Base-by-base conservation (phyloP, 2,888 invertebrate genomes). In the Callinectes sapidus region DNA sequence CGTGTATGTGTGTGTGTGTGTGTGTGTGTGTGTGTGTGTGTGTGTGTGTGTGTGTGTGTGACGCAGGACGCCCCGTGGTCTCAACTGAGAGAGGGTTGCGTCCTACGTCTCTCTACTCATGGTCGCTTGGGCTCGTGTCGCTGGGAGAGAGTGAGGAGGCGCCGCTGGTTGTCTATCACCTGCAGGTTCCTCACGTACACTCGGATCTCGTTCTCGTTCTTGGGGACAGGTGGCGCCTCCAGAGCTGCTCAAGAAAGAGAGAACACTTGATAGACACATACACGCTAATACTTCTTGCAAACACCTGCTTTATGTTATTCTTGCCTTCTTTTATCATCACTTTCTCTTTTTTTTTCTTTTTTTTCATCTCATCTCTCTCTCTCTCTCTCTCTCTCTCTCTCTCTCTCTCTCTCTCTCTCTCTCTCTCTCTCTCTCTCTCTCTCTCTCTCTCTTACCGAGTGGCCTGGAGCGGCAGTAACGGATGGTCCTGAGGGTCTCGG, bases 111-210 rank as follows among this genome's bases (percentile, higher is more conserved):
- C 88, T 88, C 89, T 66, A 87, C 93, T 91, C 91, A 93, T 66
- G 93, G 93, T 85, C 93, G 77, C 87, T 94, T 94, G 10, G 93
- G 92, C 95, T 98, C 98, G 95, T 97, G 96, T 96, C 97, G 97
- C 95, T 97, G 97, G n/a, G 98, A 98, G 95, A 98, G 96, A 95
- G 97, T 97, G 94, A 97, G 97, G 92, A 98, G 96, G 89, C 97
- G 96, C 95, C 97, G 96, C 95, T 98, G 98, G 96, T 98, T 97
- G 96, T 98, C 98, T 95, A 98, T 97, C 90, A 97, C 97, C 95
- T 97, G 96, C 95, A 98, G 96, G 95, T 97, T 97, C 95, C 97
- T 97, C 95, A 97, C 97, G 95, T 97, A 97, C 23, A 97, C 96
- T 94, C 97, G 96, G 48, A 97, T 97, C 95, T 97, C 97, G 87